A percentile compares a stretch with the other conserved stretches of the same genome.
Conservation (phyloP, 2,113 vertebrate genomes). For the Heptranchias perlo region DNA sequence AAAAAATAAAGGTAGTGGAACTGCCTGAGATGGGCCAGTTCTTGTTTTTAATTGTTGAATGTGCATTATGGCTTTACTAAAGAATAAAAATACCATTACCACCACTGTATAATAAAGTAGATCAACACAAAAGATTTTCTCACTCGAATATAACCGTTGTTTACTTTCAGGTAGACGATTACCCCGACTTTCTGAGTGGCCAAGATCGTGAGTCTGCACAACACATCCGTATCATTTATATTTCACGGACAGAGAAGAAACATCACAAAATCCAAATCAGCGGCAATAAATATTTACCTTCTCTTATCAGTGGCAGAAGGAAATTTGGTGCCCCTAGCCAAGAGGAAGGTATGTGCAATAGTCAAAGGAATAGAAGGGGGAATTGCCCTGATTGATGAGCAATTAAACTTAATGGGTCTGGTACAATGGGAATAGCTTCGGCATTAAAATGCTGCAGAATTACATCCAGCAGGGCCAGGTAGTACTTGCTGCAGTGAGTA, state of each 20-base stretch:
- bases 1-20: no score
- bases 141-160: not conserved
- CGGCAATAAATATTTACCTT: not conserved
- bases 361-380: not conserved
- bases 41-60: not conserved
- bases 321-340: not conserved
- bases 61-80: not conserved
- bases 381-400: not conserved
- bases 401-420: not conserved
- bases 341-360: not conserved
- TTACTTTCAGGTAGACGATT: not conserved
- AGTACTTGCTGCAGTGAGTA: not conserved
- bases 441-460: not conserved
- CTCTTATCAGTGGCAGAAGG: not conserved
- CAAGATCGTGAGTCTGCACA: conserved; percentile 25
- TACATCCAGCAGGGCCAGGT: not conserved
- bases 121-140: not conserved
- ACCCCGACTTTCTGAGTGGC: conserved; percentile 1
- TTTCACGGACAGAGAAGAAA: not conserved
- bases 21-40: not conserved
- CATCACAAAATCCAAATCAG: not conserved
- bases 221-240: not conserved
- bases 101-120: not conserved
- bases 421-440: not conserved
- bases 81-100: not conserved